Evolutionary conservation across 2,888 invertebrate genomes (phyloP), one percentile per base, ranked within the genome.

Genomic region (Ormyrus thymus): DNA sequence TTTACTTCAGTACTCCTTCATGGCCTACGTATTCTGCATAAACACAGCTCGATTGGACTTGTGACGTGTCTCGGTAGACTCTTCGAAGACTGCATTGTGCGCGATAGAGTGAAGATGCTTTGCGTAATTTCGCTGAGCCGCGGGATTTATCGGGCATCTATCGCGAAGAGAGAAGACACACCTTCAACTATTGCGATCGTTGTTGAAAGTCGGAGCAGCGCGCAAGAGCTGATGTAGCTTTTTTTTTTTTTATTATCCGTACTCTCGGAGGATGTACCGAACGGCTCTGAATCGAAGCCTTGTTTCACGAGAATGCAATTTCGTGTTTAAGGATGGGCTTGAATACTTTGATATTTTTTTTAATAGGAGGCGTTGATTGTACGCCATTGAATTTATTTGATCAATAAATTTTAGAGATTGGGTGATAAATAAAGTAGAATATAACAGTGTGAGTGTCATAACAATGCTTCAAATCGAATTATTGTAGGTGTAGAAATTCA

Each of bases 61-160:
- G 74, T 71, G 70, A 77, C 58, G 69, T 68, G 55, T 53, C 53
- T 43, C 9, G 46, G 51, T 13, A 51, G 51, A 6, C 50, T 29
- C 29, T 29, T 29, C 1, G 45, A 10, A 43, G 45, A 48, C 29
- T 79, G 56, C 64, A 64, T 68, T 69, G 69, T 73, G 51, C 45
- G 55, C 58, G 55, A 55, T 8, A 10, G 55, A 43, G 46, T 43
- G 66, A 75, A 78, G 71, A 78, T 68, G 29, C 76, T 81, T 81
- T 81, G 78, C 81, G 78, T 78, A 76, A 81, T 76, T 70, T 81
- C 65, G 61, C 58, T 43, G 64, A 29, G 45, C 10, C 29, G 53
- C 53, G 15, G n/a, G 68, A 72, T 72, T 76, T 61, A 79, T 79
- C 72, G 62, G 66, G 50, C 64, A 64, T 66, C 62, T 62, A 8